Conservation (phyloP, 2,888 invertebrate species). For the Lamproptera curius region DNA sequence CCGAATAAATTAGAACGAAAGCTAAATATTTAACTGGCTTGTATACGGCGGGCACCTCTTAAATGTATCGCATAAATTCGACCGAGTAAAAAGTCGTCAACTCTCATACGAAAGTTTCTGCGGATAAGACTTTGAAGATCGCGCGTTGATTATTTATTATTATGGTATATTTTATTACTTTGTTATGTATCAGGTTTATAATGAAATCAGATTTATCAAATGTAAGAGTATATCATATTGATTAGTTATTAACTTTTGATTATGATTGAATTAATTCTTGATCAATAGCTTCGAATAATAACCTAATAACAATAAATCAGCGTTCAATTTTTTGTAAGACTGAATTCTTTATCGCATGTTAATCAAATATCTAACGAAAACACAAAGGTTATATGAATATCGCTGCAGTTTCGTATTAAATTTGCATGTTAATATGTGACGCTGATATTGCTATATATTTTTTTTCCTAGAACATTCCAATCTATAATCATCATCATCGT, state of each 20-base stretch:
- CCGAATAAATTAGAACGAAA: slow-evolving; percentile 66
- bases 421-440: no score
- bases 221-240: no score
- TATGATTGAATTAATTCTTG: not conserved
- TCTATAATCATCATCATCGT: no score
- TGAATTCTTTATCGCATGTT: not conserved
- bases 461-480: no score
- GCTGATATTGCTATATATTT: no score
- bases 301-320: not conserved
- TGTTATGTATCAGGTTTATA: not conserved
- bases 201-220: not conserved
- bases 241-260: no score
- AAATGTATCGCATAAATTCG: slow-evolving; percentile 73
- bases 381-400: not conserved
- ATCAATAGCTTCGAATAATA: not conserved
- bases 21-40: slow-evolving; percentile 69
- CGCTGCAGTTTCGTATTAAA: no score
- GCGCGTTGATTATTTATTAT: no score
- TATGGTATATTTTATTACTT: no score
- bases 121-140: slow-evolving; percentile 34
- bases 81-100: slow-evolving; percentile 70
- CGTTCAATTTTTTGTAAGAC: no score
- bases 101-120: slow-evolving; percentile 34
- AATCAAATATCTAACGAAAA: not conserved
- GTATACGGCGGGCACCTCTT: slow-evolving; percentile 65